Percentiles rank a stretch among this genome's conserved stretches.
Conservation (phyloP, 2,888 invertebrate species). For the Metopia argyrocephala region DNA sequence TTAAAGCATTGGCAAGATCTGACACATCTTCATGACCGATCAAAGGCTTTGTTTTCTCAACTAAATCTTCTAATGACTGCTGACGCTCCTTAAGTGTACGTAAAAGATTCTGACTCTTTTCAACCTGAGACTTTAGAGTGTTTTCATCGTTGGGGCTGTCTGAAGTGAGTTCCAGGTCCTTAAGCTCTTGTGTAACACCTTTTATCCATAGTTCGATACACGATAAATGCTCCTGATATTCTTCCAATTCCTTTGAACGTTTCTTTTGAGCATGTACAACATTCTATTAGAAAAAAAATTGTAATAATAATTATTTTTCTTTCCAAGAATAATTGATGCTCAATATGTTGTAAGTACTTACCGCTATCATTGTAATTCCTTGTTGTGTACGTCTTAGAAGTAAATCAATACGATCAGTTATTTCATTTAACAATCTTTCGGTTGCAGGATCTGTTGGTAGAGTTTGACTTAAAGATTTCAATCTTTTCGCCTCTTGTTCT, state of each 20-base stretch:
- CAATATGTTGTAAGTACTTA: slow-evolving; percentile 66
- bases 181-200: slow-evolving; percentile 75
- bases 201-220: slow-evolving; percentile 81
- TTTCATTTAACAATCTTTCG: slow-evolving; percentile 75
- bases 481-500: slow-evolving; percentile 83
- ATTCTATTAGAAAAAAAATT: slow-evolving; percentile 75
- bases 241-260: slow-evolving; percentile 80
- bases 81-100: slow-evolving; percentile 80
- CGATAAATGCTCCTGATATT: slow-evolving; percentile 80
- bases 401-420: slow-evolving; percentile 83
- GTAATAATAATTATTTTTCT: not conserved
- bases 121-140: slow-evolving; percentile 80
- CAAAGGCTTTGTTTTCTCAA: slow-evolving; percentile 79
- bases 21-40: slow-evolving; percentile 79
- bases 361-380: slow-evolving; percentile 81
- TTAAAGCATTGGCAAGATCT: slow-evolving; percentile 79
- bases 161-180: slow-evolving; percentile 69
- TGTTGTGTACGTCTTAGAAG: slow-evolving; percentile 85
- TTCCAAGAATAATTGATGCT: not conserved
- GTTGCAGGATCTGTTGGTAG: slow-evolving; percentile 84
- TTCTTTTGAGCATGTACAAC: slow-evolving; percentile 80
- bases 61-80: slow-evolving; percentile 79
- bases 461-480: slow-evolving; percentile 83
- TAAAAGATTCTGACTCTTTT: slow-evolving; percentile 79
- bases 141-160: slow-evolving; percentile 78